Evolutionary conservation across 2,113 vertebrate genomes (phyloP).

Genomic region (Salvator merianae): DNA sequence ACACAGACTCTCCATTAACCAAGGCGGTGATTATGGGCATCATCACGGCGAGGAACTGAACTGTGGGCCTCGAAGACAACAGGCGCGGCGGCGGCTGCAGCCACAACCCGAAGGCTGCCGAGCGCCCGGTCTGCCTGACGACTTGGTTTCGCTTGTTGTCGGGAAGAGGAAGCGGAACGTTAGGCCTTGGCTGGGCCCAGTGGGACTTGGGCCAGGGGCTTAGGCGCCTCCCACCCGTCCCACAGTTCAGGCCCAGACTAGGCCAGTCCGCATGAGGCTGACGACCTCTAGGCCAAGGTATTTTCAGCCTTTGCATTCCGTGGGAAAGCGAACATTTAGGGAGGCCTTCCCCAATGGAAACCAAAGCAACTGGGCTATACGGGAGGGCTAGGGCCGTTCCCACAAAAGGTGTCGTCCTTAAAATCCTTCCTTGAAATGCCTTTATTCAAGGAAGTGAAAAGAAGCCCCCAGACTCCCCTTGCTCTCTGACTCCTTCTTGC

Average conservation of each 20-base stretch:
- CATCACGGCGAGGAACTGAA: constrained; percentile 40
- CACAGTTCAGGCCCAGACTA: background rate
- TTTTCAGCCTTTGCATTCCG: too few species aligned
- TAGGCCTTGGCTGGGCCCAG: background rate
- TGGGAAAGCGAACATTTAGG: background rate
- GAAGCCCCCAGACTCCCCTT: too few species aligned
- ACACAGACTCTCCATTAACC: constrained; percentile 49
- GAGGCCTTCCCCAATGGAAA: background rate
- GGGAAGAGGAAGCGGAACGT: background rate
- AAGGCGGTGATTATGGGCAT: constrained; percentile 51
- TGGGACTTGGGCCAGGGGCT: background rate
- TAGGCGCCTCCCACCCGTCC: background rate
- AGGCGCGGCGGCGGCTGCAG: constrained; percentile 4
- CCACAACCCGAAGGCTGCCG: background rate
- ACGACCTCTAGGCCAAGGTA: too few species aligned
- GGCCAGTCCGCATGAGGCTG: too few species aligned
- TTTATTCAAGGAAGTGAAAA: too few species aligned
- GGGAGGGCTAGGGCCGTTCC: too few species aligned
- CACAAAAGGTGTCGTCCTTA: too few species aligned
- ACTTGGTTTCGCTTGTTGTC: background rate
- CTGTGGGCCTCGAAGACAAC: constrained; percentile 44
- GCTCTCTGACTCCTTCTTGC: too few species aligned
- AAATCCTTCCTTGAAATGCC: too few species aligned
- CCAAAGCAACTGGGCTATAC: too few species aligned
- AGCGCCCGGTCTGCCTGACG: background rate